Evolutionary conservation across 1,140 invertebrate genomes (phyloP).

Genomic region (Portunus trituberculatus): DNA sequence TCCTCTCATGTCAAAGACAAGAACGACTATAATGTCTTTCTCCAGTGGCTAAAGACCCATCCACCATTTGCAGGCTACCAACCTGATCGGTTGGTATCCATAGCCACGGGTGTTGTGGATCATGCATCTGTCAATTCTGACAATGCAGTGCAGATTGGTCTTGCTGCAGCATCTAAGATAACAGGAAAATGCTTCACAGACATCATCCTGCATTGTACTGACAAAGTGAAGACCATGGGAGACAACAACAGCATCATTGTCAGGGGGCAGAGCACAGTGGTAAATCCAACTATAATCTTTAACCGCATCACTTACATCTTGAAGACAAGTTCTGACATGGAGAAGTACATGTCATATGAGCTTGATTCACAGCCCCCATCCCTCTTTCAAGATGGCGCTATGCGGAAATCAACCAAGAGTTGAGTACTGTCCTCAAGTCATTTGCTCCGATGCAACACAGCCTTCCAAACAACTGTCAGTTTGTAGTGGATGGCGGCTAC

Average conservation of each 20-base stretch:
- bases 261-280: slow-evolving; percentile 43
- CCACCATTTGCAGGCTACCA: slow-evolving; percentile 34
- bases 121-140: slow-evolving; percentile 54
- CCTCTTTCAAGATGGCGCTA: slow-evolving; percentile 39
- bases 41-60: slow-evolving; percentile 46
- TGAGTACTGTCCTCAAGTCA: not conserved
- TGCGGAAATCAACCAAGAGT: slow-evolving; percentile 48
- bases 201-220: slow-evolving; percentile 25
- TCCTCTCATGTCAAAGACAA: not conserved
- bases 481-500: slow-evolving; percentile 44
- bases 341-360: slow-evolving; percentile 39
- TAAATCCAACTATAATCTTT: slow-evolving; percentile 45
- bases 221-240: slow-evolving; percentile 36
- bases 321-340: slow-evolving; percentile 41
- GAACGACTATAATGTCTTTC: not conserved
- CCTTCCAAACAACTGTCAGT: slow-evolving; percentile 41
- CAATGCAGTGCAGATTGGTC: slow-evolving; percentile 46
- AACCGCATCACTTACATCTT: slow-evolving; percentile 45
- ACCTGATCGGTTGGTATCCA: not conserved
- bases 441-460: slow-evolving; percentile 14
- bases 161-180: slow-evolving; percentile 52
- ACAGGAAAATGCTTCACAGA: slow-evolving; percentile 46
- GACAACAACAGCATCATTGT: slow-evolving; percentile 48
- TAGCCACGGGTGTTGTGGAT: slow-evolving; percentile 46
- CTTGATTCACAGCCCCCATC: slow-evolving; percentile 28